Percentiles rank a stretch among this genome's conserved stretches.
Evolutionary conservation across 2,888 invertebrate species (phyloP).

Genomic region (Argyra leucocephala): DNA sequence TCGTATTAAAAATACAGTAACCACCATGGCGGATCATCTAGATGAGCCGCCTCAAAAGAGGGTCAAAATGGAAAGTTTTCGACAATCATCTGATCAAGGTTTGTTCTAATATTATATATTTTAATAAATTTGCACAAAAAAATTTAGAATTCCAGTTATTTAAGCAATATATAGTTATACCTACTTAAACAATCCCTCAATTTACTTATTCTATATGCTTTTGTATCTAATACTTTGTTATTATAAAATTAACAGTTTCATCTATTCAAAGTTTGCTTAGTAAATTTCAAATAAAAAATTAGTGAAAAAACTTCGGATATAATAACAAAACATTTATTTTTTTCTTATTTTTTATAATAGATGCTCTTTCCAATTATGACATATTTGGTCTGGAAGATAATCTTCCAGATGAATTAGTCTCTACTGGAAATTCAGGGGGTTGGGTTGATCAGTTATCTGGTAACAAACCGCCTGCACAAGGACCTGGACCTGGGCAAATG

Average conservation of each 20-base stretch:
- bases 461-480: constrained; percentile 71
- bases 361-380: constrained; percentile 72
- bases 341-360: constrained; percentile 36
- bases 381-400: constrained; percentile 86
- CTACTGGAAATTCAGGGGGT: constrained; percentile 49
- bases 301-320: too few relatives aligned
- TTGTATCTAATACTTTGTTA: too few relatives aligned
- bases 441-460: constrained; percentile 58
- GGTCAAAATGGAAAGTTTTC: constrained; percentile 59
- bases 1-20: not conserved
- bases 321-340: too few relatives aligned
- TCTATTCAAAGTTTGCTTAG: too few relatives aligned
- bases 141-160: too few relatives aligned
- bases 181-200: too few relatives aligned
- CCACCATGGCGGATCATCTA: constrained; percentile 85
- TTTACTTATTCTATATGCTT: too few relatives aligned
- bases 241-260: too few relatives aligned
- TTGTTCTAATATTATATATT: too few relatives aligned
- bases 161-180: too few relatives aligned
- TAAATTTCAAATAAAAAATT: too few relatives aligned
- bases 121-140: too few relatives aligned
- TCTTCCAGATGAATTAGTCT: constrained; percentile 81
- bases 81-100: constrained; percentile 28
- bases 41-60: constrained; percentile 95
- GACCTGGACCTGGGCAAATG: constrained; percentile 68